A percentile compares a stretch with the other conserved stretches of the same genome.
phyloP scores from a whole-genome alignment of 37 sponge, comb jelly and placozoan species.

The Mnemiopsis leidyi region DNA sequence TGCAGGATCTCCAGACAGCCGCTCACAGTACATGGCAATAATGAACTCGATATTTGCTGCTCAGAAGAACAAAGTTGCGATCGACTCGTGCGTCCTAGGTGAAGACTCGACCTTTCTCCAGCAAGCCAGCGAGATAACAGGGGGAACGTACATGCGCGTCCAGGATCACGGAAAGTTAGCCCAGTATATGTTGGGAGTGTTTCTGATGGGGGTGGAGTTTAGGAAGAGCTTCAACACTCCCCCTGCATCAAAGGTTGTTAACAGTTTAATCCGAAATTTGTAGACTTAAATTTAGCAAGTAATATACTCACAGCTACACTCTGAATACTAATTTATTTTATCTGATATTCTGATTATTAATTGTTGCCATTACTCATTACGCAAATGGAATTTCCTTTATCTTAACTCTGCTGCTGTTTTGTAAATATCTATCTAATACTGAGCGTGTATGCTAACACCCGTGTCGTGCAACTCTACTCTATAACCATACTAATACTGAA shows the following conservation, averaged over 20 bases:
- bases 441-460: too few species aligned
- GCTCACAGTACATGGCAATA: conserved; percentile 76
- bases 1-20: conserved; percentile 71
- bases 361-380: too few species aligned
- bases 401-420: too few species aligned
- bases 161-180: conserved; percentile 73
- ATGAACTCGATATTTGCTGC: conserved; percentile 98
- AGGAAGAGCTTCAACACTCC: conserved; percentile 49
- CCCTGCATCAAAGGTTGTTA: conserved; percentile 1
- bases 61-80: conserved; percentile 86
- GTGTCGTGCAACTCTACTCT: too few species aligned
- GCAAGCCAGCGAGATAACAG: conserved; percentile 92
- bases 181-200: conserved; percentile 74
- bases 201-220: conserved; percentile 60
- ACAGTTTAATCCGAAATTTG: too few species aligned
- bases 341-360: too few species aligned
- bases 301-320: too few species aligned
- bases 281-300: background rate
- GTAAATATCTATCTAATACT: too few species aligned
- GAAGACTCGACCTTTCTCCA: conserved; percentile 85
- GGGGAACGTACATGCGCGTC: conserved; percentile 78
- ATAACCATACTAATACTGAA: too few species aligned
- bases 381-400: too few species aligned
- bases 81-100: conserved; percentile 87
- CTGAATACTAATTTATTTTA: too few species aligned